phyloP scores from a whole-genome alignment of 2,113 vertebrate genomes.

The Epinephelus moara region DNA sequence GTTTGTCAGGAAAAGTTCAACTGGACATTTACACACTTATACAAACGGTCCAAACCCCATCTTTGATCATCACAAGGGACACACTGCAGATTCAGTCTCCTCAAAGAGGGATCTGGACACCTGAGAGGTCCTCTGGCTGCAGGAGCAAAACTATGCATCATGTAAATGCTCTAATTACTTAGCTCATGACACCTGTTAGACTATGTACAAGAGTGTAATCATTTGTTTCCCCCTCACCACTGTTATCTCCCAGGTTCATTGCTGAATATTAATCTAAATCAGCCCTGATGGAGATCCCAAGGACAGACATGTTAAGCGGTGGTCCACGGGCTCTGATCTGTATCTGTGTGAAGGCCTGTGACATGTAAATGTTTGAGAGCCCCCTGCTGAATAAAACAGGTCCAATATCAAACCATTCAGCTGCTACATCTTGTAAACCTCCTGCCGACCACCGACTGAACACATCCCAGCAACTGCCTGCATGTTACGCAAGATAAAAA shows the following conservation, averaged over 20 bases:
- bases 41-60: not conserved
- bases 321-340: not conserved
- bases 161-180: not conserved
- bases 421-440: not conserved
- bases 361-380: conserved; percentile 34
- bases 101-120: not conserved
- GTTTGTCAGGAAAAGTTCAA: conserved; percentile 46
- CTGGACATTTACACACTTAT: not conserved
- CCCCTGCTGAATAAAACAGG: conserved; percentile 44
- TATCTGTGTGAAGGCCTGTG: not conserved
- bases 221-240: not conserved
- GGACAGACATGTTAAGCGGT: not conserved
- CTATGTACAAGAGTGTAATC: not conserved
- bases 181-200: not conserved
- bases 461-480: not conserved
- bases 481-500: not conserved
- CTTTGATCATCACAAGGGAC: conserved; percentile 2
- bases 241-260: not conserved
- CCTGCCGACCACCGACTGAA: not conserved
- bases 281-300: not conserved
- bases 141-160: not conserved
- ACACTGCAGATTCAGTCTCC: not conserved
- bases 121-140: not conserved
- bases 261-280: not conserved
- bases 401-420: not conserved